Evolutionary conservation across 2,797 vertebrate genomes (phyloP).

Genomic region (Vultur gryphus): DNA sequence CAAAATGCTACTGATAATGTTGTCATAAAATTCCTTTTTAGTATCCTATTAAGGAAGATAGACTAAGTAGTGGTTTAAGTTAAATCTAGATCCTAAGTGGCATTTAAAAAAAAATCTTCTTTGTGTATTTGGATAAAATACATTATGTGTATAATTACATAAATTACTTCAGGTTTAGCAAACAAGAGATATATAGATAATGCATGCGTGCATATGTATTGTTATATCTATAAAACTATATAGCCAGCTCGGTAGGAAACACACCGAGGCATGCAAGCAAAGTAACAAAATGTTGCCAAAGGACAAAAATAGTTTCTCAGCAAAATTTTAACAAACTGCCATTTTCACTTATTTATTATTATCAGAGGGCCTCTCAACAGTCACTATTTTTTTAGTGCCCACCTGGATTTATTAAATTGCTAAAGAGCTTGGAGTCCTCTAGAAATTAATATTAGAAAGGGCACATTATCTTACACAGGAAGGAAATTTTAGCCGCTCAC

Average conservation of each 20-base stretch:
- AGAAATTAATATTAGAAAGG: background rate
- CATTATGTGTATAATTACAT: slow-evolving; percentile 73
- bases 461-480: background rate
- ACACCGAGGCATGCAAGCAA: background rate
- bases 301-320: background rate
- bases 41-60: slow-evolving; percentile 78
- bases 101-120: slow-evolving; percentile 67
- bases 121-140: slow-evolving; percentile 78
- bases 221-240: background rate
- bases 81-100: slow-evolving; percentile 77
- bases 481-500: background rate
- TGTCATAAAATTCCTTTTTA: slow-evolving; percentile 82
- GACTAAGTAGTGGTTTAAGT: slow-evolving; percentile 79
- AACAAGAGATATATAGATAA: slow-evolving; percentile 62
- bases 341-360: background rate
- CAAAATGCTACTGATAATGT: slow-evolving; percentile 82
- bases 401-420: background rate
- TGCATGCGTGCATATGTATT: background rate
- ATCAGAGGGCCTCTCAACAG: background rate
- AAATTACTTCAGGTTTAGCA: slow-evolving; percentile 68
- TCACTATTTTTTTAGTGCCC: background rate
- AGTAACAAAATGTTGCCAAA: background rate
- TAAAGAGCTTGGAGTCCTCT: background rate
- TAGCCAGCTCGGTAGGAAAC: background rate
- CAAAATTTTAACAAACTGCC: background rate